Evolutionary conservation across 2,888 invertebrate genomes (phyloP).

Genomic region (Odontocolon sp.): DNA sequence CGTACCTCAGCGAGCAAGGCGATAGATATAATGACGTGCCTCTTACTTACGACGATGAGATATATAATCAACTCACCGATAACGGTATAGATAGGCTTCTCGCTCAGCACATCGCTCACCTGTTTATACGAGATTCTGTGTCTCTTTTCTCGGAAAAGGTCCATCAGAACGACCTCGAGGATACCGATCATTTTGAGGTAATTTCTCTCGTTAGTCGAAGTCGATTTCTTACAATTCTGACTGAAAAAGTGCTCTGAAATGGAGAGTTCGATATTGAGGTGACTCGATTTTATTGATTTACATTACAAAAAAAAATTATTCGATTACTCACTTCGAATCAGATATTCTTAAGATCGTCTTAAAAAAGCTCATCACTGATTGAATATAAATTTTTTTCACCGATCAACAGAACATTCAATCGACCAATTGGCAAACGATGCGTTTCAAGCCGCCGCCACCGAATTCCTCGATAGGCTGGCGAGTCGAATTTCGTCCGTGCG

Average conservation of each 20-base stretch:
- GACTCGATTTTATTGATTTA: background rate
- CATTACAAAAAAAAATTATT: no score
- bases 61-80: conserved; percentile 91
- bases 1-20: conserved; percentile 95
- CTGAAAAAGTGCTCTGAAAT: no score
- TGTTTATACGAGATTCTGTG: conserved; percentile 98
- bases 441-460: conserved; percentile 99
- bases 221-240: no score
- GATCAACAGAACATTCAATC: conserved; percentile 95
- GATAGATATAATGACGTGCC: conserved; percentile 97
- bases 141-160: conserved; percentile 97
- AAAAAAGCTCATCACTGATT: background rate
- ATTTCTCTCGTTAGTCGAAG: conserved; percentile 18
- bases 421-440: conserved; percentile 99
- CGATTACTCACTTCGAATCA: no score
- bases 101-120: conserved; percentile 97
- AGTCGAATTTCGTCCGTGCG: conserved; percentile 99
- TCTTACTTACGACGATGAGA: conserved; percentile 91
- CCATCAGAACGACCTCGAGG: conserved; percentile 94
- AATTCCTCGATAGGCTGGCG: conserved; percentile 99
- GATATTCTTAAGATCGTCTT: conserved; percentile 21
- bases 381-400: conserved; percentile 4
- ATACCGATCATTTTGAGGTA: conserved; percentile 99
- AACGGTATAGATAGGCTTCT: conserved; percentile 96
- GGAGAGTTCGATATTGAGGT: no score